Evolutionary conservation across 2,797 vertebrate genomes (phyloP).

Genomic region (Adelosebastes latens): DNA sequence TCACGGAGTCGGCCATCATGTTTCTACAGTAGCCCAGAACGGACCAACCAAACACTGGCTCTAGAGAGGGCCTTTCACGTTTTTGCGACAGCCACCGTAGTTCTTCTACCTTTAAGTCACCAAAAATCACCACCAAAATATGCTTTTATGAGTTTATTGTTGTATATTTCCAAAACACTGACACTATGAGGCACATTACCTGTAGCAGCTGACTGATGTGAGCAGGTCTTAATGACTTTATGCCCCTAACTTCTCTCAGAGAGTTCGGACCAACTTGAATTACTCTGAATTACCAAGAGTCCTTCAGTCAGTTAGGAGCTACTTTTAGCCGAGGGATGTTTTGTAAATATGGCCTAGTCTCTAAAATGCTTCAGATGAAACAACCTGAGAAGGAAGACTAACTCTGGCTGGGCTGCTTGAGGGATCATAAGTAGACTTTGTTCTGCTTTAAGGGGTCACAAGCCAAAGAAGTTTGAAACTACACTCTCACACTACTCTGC

Average conservation of each 20-base stretch:
- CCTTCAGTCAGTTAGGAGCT: neutral
- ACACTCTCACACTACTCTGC: neutral
- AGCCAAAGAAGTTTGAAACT: neutral
- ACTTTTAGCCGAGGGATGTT: neutral
- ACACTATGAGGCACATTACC: neutral
- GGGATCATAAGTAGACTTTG: neutral
- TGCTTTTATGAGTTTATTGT: neutral
- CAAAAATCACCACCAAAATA: neutral
- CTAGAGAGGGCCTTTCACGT: rapidly evolving
- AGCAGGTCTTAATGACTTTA: neutral
- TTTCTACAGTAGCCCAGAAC: too few relatives aligned
- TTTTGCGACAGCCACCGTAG: too few relatives aligned
- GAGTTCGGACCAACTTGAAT: neutral
- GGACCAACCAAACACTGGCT: too few relatives aligned
- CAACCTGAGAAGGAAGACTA: neutral
- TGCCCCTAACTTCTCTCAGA: neutral
- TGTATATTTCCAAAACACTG: neutral
- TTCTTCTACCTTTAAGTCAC: too few relatives aligned
- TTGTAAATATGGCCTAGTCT: neutral
- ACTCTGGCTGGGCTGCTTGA: neutral
- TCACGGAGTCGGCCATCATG: rapidly evolving
- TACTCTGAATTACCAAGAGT: neutral
- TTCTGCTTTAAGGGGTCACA: neutral
- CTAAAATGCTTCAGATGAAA: neutral
- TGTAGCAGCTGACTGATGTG: neutral